phyloP scores from a whole-genome alignment of 2,888 invertebrate species.

The Pachydiplax longipennis region DNA sequence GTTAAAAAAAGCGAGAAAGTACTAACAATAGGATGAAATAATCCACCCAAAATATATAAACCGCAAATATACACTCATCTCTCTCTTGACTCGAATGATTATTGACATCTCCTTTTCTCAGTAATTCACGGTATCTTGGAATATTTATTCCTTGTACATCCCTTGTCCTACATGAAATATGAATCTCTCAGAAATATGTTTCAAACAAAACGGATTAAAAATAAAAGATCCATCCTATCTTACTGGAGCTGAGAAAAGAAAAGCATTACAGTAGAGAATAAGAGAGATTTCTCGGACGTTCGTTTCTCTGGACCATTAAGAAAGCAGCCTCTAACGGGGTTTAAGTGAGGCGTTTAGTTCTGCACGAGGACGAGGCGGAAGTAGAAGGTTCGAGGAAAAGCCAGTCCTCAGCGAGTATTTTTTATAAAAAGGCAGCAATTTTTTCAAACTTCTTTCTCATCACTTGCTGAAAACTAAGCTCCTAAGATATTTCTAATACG shows the following conservation, averaged over 20 bases:
- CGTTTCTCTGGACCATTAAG: slow-evolving; percentile 14
- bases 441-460: not conserved
- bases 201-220: too few species aligned
- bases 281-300: not conserved
- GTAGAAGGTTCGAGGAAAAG: not conserved
- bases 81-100: too few species aligned
- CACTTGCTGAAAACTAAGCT: not conserved
- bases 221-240: not conserved
- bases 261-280: not conserved
- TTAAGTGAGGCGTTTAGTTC: slow-evolving; percentile 41
- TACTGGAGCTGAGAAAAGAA: not conserved
- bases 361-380: slow-evolving; percentile 39
- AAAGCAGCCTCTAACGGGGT: slow-evolving; percentile 33
- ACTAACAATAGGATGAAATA: too few species aligned
- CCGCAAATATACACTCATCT: too few species aligned
- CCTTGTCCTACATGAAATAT: too few species aligned
- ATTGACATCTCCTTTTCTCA: too few species aligned
- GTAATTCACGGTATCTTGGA: too few species aligned
- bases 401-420: not conserved
- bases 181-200: too few species aligned
- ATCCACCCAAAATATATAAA: too few species aligned
- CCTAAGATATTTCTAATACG: not conserved
- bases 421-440: not conserved
- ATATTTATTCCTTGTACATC: too few species aligned
- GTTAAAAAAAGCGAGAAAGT: too few species aligned